A percentile compares a stretch with the other conserved stretches of the same genome.
Evolutionary conservation across 2,797 vertebrate species (phyloP).

Genomic region (Sebastiscus albofasciatus): DNA sequence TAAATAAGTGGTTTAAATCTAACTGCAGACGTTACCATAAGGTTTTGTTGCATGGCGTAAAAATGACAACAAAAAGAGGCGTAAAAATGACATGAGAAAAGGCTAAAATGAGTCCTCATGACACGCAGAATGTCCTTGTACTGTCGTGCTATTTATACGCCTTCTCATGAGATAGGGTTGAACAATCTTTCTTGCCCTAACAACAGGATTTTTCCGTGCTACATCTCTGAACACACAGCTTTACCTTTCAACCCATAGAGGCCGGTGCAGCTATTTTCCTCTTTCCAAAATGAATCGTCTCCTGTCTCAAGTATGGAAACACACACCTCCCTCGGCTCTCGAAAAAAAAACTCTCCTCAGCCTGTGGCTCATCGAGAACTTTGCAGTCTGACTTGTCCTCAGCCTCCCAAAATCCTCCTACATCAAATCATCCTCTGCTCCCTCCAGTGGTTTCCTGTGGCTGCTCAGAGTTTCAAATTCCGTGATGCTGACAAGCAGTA

Average conservation of each 20-base stretch:
- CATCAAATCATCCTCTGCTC: not conserved
- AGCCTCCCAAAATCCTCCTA: not conserved
- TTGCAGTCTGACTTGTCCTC: not conserved
- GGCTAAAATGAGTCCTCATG: not conserved
- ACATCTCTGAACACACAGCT: not conserved
- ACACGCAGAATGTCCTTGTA: not conserved
- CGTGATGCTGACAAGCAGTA: not conserved
- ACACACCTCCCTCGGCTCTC: not conserved
- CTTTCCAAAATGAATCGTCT: not conserved
- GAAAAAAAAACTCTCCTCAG: not conserved
- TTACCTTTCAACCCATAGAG: not conserved
- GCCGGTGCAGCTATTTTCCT: not conserved
- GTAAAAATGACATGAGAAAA: not conserved
- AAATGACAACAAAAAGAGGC: not conserved
- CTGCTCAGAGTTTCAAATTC: not conserved
- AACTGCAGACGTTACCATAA: not conserved
- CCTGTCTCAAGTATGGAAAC: not conserved
- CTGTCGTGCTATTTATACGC: not conserved
- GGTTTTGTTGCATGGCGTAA: not conserved
- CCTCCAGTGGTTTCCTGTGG: not conserved
- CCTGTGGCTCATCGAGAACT: not conserved
- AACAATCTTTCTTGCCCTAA: fast-evolving
- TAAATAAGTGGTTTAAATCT: not conserved
- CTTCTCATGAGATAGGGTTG: too few relatives aligned
- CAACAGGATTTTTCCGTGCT: not conserved